Conservation (phyloP, 2,888 invertebrate species). For the Ophion ventricosus region DNA sequence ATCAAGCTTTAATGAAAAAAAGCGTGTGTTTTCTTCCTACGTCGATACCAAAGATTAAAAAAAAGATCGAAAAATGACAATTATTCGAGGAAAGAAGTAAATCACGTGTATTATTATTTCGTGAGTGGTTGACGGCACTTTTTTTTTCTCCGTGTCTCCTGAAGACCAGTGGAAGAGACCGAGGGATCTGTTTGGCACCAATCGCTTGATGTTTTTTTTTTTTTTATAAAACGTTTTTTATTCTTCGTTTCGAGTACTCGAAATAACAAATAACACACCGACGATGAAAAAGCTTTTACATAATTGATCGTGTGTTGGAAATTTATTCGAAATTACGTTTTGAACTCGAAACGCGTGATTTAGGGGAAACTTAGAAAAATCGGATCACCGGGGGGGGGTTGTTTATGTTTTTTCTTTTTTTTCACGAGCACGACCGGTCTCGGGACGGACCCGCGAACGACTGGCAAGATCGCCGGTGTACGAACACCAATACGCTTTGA, state of each 20-base stretch:
- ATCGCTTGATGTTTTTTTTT: not conserved
- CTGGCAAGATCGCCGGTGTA: slow-evolving; percentile 70
- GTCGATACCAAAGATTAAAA: not conserved
- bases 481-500: slow-evolving; percentile 53
- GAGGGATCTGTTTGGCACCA: not conserved
- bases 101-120: not conserved
- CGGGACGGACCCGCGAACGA: slow-evolving; percentile 77
- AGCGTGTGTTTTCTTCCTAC: not conserved
- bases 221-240: not conserved
- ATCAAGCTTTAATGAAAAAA: slow-evolving; percentile 27
- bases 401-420: too few relatives aligned
- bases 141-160: not conserved
- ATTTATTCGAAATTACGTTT: not conserved
- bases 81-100: not conserved
- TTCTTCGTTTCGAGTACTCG: not conserved
- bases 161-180: not conserved
- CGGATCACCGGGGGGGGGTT: slow-evolving; percentile 27
- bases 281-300: too few relatives aligned
- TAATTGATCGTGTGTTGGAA: not conserved
- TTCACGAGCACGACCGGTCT: slow-evolving; percentile 71
- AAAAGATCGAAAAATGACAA: not conserved
- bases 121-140: too few relatives aligned
- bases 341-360: not conserved
- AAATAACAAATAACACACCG: not conserved
- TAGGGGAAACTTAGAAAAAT: not conserved